A percentile compares a stretch with the other conserved stretches of the same genome.
Evolutionary conservation across 1,140 invertebrate species (phyloP).

Genomic region (Gonatopus flavifemur): DNA sequence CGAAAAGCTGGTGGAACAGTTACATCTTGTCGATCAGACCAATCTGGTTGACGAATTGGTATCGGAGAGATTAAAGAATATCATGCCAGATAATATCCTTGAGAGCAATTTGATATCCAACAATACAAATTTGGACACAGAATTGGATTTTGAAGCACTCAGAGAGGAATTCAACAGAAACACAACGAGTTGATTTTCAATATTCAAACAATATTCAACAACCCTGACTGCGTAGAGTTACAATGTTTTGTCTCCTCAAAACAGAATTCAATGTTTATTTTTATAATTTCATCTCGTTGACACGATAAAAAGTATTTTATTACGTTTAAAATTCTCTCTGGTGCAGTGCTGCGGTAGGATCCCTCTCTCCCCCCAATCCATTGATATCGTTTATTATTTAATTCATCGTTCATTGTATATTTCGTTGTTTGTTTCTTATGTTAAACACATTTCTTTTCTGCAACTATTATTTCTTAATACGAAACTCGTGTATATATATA

Average conservation of each 20-base stretch:
- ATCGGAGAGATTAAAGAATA: constrained; percentile 49
- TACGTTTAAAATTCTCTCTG: no score
- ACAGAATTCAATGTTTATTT: neutral
- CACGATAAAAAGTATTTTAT: no score
- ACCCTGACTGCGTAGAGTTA: constrained; percentile 1
- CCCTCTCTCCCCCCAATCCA: no score
- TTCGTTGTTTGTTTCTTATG: no score
- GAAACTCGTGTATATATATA: no score
- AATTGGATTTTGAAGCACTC: constrained; percentile 43
- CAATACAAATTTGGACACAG: constrained; percentile 39
- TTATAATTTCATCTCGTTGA: no score
- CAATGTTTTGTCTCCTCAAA: constrained; percentile 2
- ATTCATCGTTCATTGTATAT: no score
- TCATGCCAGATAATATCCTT: constrained; percentile 49
- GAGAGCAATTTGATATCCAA: constrained; percentile 47
- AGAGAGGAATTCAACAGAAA: constrained; percentile 46
- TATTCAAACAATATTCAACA: neutral
- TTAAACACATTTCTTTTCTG: no score
- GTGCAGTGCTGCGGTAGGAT: no score
- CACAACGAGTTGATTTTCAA: constrained; percentile 44
- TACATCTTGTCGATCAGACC: constrained; percentile 47
- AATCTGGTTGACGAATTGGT: constrained; percentile 50
- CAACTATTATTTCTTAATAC: no score
- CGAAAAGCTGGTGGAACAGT: constrained; percentile 49
- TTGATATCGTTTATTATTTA: no score